Evolutionary conservation across 2,888 invertebrate species (phyloP).

Genomic region (Caenorhabditis imperialis): DNA sequence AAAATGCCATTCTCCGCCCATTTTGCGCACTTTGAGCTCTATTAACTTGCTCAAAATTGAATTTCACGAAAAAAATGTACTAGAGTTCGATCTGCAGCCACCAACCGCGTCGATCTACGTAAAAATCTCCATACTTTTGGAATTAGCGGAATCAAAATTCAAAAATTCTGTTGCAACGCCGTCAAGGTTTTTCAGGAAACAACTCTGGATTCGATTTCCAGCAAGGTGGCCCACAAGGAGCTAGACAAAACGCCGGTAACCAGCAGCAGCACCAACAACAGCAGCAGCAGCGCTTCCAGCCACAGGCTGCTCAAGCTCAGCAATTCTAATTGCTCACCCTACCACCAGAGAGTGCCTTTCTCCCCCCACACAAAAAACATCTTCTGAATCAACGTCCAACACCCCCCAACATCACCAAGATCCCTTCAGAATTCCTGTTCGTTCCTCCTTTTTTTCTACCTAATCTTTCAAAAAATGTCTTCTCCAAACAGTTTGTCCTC

Average conservation of each 20-base stretch:
- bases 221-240: constrained; percentile 50
- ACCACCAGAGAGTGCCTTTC: constrained; percentile 42
- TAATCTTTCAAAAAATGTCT: constrained; percentile 60
- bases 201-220: constrained; percentile 58
- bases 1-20: no score
- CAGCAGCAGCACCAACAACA: constrained; percentile 58
- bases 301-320: constrained; percentile 62
- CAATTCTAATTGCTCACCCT: no score
- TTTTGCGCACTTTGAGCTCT: no score
- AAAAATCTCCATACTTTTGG: no score
- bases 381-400: constrained; percentile 21
- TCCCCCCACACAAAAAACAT: constrained; percentile 19
- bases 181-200: constrained; percentile 52
- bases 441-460: constrained; percentile 43
- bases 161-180: no score
- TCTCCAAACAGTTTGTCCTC: constrained; percentile 50
- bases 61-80: no score
- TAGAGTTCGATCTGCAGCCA: no score
- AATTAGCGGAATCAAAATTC: no score
- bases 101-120: no score
- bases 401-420: constrained; percentile 21
- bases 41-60: no score
- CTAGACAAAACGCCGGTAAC: constrained; percentile 47
- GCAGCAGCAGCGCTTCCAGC: constrained; percentile 52
- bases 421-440: constrained; percentile 52